Evolutionary conservation across 92 coral and sea anemone species (phyloP).

Genomic region (Plumapathes pennacea): DNA sequence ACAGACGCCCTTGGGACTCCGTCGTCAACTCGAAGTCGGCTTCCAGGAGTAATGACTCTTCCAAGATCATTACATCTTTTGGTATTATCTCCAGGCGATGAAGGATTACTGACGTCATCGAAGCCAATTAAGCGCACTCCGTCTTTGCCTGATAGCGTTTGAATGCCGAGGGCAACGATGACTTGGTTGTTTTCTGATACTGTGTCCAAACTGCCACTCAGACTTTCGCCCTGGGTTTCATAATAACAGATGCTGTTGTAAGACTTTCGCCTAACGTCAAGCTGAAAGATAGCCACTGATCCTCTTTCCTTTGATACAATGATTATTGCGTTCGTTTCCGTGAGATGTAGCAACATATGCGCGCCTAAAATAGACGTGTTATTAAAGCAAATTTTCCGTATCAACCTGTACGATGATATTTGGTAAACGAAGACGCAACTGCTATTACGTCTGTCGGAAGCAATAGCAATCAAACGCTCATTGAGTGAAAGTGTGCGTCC

Average conservation of each 20-base stretch:
- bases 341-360: slow-evolving; percentile 47
- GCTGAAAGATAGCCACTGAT: slow-evolving; percentile 45
- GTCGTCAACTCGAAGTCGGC: slow-evolving; percentile 72
- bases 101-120: slow-evolving; percentile 28
- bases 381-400: slow-evolving; percentile 37
- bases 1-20: slow-evolving; percentile 31
- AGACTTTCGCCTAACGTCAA: slow-evolving; percentile 16
- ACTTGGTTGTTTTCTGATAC: slow-evolving; percentile 44
- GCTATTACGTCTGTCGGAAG: slow-evolving; percentile 22
- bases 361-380: slow-evolving; percentile 19
- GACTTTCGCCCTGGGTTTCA: slow-evolving; percentile 9
- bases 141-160: slow-evolving; percentile 69
- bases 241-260: slow-evolving; percentile 28
- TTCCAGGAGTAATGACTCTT: slow-evolving; percentile 63
- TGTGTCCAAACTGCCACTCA: slow-evolving; percentile 54
- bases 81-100: slow-evolving; percentile 19
- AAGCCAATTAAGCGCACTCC: slow-evolving; percentile 78
- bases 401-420: slow-evolving; percentile 6
- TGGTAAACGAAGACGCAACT: slow-evolving; percentile 47
- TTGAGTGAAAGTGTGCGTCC: slow-evolving; percentile 62
- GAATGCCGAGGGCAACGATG: slow-evolving; percentile 79
- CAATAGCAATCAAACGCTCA: slow-evolving; percentile 46
- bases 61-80: slow-evolving; percentile 78
- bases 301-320: slow-evolving; percentile 51
- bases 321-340: slow-evolving; percentile 56